Evolutionary conservation across 1,140 invertebrate species (phyloP).

Genomic region (Zaprionus lachaisei): DNA sequence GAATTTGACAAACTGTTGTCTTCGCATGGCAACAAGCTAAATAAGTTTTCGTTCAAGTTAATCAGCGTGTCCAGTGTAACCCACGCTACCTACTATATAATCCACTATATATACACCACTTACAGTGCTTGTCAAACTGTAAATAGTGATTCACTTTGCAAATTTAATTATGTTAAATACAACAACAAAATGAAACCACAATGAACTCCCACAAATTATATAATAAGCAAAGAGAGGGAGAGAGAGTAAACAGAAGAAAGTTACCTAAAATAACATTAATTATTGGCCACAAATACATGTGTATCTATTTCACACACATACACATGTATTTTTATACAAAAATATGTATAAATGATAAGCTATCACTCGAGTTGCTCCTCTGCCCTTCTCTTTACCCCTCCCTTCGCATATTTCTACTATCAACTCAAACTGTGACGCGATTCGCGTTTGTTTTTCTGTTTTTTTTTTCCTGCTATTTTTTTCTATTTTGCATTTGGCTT

Average conservation of each 20-base stretch:
- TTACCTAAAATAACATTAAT: constrained; percentile 23
- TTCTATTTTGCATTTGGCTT: constrained; percentile 1
- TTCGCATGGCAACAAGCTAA: constrained; percentile 13
- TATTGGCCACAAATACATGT: constrained; percentile 18
- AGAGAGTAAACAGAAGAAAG: constrained; percentile 25
- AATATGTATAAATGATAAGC: constrained; percentile 47
- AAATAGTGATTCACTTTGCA: neutral
- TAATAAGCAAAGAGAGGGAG: constrained; percentile 11
- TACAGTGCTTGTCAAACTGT: neutral
- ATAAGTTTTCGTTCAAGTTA: neutral
- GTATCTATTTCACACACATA: neutral
- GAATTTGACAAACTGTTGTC: constrained; percentile 49
- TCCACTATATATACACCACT: neutral
- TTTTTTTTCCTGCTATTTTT: neutral
- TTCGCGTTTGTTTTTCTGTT: constrained; percentile 8
- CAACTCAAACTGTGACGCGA: constrained; percentile 45
- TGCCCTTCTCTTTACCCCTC: neutral
- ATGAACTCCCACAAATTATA: constrained; percentile 55
- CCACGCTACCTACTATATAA: neutral
- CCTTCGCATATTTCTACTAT: neutral
- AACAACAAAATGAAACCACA: constrained; percentile 11
- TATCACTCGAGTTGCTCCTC: neutral
- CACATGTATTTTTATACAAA: neutral
- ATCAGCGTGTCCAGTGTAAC: neutral
- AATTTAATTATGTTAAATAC: constrained; percentile 16